phyloP scores from a whole-genome alignment of 1,140 invertebrate genomes.

The Drosophila sp. region DNA sequence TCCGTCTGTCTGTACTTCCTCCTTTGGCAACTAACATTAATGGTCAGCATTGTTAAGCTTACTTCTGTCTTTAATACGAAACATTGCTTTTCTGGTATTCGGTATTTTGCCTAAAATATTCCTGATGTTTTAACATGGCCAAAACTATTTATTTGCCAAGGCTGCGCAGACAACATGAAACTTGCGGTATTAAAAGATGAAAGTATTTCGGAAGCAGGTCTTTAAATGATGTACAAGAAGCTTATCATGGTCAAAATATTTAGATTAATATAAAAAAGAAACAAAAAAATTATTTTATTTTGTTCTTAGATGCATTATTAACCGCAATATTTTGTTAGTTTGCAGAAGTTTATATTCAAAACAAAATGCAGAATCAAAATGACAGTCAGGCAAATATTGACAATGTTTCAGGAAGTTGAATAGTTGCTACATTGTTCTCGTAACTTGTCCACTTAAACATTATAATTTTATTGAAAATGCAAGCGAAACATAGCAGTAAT shows the following conservation, averaged over 20 bases:
- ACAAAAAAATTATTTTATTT: no score
- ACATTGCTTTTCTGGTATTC: conserved; percentile 6
- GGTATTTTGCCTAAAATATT: not conserved
- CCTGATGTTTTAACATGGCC: not conserved
- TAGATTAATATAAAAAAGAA: no score
- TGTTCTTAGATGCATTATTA: no score
- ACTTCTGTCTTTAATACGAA: conserved; percentile 9
- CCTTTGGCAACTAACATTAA: conserved; percentile 8
- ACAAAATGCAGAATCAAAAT: no score
- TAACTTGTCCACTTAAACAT: not conserved
- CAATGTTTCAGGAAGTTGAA: not conserved
- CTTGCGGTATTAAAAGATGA: conserved; percentile 2
- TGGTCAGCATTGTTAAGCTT: conserved; percentile 8
- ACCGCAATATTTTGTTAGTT: no score
- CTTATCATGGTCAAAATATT: no score
- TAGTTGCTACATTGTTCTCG: not conserved
- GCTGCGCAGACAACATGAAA: not conserved
- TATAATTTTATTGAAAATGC: not conserved
- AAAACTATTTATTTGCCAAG: conserved; percentile 12
- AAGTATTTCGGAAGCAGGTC: not conserved
- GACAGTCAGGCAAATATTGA: no score
- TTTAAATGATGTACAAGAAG: not conserved
- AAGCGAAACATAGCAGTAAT: not conserved
- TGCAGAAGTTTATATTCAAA: no score
- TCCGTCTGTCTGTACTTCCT: not conserved